Evolutionary conservation across 2,113 vertebrate genomes (phyloP), one percentile per base, ranked within the genome.

Genomic region (Semnornis frantzii): DNA sequence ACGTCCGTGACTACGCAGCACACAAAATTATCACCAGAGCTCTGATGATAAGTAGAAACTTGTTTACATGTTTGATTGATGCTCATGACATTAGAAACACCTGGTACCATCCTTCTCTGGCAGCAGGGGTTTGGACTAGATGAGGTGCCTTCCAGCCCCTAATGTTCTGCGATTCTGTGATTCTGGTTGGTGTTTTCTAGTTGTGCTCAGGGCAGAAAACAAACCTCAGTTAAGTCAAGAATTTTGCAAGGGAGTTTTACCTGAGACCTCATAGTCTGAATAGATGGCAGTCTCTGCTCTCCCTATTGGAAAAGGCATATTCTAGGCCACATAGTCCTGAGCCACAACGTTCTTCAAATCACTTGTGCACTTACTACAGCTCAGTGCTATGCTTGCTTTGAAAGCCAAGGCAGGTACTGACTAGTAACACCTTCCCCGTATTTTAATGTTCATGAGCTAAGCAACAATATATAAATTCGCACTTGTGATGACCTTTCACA

Each of bases 291-390:
- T 30, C 42, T 27, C 23, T 82, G 27, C 23, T 39, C 23, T 9
- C 23, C 19, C 30, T 70, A 2, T 1, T 15, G 37, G 15, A 75
- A 93, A 83, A 28, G 5, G 8, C 16, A 46, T 0, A 0, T 30
- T 46, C n/a, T 48, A 70, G 21, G 28, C 0, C 1, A 81, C 5
- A 5, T 1, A 54, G 12, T 76, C 42, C 14, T 5, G 1, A 85
- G 74, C 15, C 33, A 6, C n/a, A 86, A 39, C 1, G 4, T 57
- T 70, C 31, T 62, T 65, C 68, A 59, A 50, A 55, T 62, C 8
- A 8, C 42, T 72, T 64, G 20, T 82, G n/a, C 42, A 24, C 24
- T 54, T 54, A 12, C 15, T 34, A 30, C 55, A 52, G 14, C 8
- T 20, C 37, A 83, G 27, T 10, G 37, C 69, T 5, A 42, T 0